phyloP scores from a whole-genome alignment of 2,888 invertebrate genomes.

The Tetranychus piercei region DNA sequence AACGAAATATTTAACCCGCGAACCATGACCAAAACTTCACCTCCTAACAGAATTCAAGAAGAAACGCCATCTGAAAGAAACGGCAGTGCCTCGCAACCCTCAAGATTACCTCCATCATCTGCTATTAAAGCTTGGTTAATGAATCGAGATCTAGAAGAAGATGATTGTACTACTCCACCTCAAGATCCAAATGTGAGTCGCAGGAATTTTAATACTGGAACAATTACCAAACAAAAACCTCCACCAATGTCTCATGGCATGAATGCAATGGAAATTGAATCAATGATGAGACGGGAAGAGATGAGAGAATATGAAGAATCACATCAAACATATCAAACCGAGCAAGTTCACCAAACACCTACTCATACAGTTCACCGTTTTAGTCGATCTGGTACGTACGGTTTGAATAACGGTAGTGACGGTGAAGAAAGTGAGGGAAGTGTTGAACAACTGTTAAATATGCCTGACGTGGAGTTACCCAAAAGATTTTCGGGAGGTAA shows the following conservation, averaged over 20 bases:
- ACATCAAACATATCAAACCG: neutral
- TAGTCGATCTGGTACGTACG: constrained; percentile 3
- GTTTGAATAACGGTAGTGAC: constrained; percentile 5
- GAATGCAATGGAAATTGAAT: neutral
- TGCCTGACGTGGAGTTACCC: constrained; percentile 22
- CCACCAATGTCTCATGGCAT: neutral
- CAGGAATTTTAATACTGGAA: neutral
- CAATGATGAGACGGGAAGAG: neutral
- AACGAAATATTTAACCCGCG: neutral
- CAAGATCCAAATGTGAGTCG: neutral
- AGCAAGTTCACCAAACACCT: neutral
- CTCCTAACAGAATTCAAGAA: neutral
- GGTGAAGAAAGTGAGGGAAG: constrained; percentile 11
- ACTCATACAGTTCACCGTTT: neutral
- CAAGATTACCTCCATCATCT: neutral
- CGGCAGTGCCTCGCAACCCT: too few relatives aligned
- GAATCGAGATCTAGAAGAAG: neutral
- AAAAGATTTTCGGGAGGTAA: neutral
- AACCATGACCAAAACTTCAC: neutral
- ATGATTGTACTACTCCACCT: neutral
- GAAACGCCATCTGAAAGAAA: neutral
- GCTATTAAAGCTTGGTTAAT: neutral
- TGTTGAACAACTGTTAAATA: constrained; percentile 25
- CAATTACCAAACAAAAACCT: constrained; percentile 6
- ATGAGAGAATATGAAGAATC: neutral